Conservation (phyloP, 2,888 invertebrate species). For the Pseudococcus viburni region DNA sequence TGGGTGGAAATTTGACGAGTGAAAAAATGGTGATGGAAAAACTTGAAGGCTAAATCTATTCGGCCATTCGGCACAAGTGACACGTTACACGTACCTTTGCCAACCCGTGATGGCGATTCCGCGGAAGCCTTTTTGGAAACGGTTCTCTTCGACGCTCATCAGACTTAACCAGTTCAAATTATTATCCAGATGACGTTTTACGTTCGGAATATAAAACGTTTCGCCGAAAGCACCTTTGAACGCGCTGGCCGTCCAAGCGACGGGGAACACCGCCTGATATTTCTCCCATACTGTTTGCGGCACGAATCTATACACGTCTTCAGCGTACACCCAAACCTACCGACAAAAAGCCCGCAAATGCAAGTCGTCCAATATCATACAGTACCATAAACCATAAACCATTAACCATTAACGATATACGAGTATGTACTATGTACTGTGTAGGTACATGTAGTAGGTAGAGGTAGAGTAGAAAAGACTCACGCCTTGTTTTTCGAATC, state of each 20-base stretch:
- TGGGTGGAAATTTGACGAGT: no score
- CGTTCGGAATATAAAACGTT: conserved; percentile 78
- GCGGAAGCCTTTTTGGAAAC: conserved; percentile 74
- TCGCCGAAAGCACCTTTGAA: conserved; percentile 85
- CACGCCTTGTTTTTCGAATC: neutral
- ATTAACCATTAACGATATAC: no score
- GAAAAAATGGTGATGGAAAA: no score
- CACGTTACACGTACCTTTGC: conserved; percentile 72
- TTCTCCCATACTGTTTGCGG: conserved; percentile 77
- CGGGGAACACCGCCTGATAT: conserved; percentile 78
- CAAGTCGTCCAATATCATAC: no score
- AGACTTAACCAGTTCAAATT: conserved; percentile 80
- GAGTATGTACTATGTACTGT: no score
- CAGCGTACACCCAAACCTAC: conserved; percentile 82
- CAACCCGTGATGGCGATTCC: conserved; percentile 77
- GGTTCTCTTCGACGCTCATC: conserved; percentile 76
- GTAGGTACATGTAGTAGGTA: no score
- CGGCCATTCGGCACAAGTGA: no score
- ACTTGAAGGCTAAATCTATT: no score
- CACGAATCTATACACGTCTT: conserved; percentile 77
- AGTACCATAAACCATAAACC: no score
- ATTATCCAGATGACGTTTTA: conserved; percentile 80
- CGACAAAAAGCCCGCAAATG: conserved; percentile 16
- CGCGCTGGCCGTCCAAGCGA: conserved; percentile 82
- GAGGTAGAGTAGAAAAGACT: no score